Percentiles rank a stretch among this genome's conserved stretches.
phyloP scores from a whole-genome alignment of 2,797 vertebrate genomes.

The Vultur gryphus region DNA sequence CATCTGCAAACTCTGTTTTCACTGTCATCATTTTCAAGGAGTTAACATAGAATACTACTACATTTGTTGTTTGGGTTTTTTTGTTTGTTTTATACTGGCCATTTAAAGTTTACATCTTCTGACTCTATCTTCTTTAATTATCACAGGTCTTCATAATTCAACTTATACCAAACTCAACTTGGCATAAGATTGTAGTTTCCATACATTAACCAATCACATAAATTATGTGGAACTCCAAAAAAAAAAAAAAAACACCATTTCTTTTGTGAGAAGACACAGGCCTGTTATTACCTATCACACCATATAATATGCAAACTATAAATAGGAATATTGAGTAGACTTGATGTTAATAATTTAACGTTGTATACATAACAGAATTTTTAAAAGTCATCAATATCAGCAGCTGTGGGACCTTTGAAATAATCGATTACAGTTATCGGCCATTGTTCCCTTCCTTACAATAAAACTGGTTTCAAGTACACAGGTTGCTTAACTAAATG shows the following conservation, averaged over 20 bases:
- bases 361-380: neutral
- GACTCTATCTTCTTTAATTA: neutral
- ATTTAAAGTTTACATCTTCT: neutral
- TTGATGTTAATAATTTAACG: neutral
- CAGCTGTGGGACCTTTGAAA: neutral
- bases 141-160: neutral
- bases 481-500: neutral
- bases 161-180: neutral
- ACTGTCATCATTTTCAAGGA: neutral
- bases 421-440: neutral
- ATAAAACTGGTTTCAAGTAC: neutral
- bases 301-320: neutral
- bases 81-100: neutral
- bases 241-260: neutral
- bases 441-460: neutral
- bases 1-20: neutral
- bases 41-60: neutral
- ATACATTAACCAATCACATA: neutral
- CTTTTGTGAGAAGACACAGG: neutral
- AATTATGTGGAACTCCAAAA: neutral
- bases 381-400: neutral
- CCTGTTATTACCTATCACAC: neutral
- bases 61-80: neutral
- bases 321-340: neutral
- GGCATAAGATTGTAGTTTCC: neutral